phyloP scores from a whole-genome alignment of 2,113 vertebrate genomes.

The Platysternon megacephalum region DNA sequence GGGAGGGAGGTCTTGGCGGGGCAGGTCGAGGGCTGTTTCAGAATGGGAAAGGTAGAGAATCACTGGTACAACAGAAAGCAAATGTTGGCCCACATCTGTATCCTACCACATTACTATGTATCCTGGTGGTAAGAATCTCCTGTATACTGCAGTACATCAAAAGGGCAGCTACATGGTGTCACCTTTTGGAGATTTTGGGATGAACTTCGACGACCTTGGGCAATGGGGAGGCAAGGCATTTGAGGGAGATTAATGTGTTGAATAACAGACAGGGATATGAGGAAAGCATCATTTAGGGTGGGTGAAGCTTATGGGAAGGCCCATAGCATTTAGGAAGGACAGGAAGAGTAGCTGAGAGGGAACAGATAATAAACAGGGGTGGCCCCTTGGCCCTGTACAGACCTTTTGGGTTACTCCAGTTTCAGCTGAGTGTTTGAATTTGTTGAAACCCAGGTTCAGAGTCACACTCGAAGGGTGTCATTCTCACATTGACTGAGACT shows the following conservation, averaged over 20 bases:
- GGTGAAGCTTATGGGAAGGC: background rate
- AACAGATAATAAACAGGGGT: background rate
- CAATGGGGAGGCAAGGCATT: background rate
- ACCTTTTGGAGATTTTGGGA: background rate
- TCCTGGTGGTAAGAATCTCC: background rate
- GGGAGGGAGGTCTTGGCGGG: background rate
- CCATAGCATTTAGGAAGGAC: background rate
- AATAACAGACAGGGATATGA: background rate
- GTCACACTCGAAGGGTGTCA: background rate
- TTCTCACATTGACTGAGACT: background rate
- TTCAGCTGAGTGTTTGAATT: background rate
- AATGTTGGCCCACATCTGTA: constrained; percentile 35
- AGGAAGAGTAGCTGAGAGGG: background rate
- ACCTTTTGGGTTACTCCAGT: background rate
- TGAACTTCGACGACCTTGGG: background rate
- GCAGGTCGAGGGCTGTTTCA: background rate
- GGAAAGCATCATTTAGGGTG: background rate
- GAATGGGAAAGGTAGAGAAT: constrained; percentile 56
- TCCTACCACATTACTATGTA: constrained; percentile 2
- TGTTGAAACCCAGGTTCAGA: background rate
- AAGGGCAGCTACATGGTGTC: background rate
- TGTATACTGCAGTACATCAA: background rate
- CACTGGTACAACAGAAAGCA: constrained; percentile 58
- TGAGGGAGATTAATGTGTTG: background rate
- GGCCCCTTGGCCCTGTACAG: background rate